phyloP scores from a whole-genome alignment of 2,888 invertebrate genomes.

The Stegana nigrithorax region DNA sequence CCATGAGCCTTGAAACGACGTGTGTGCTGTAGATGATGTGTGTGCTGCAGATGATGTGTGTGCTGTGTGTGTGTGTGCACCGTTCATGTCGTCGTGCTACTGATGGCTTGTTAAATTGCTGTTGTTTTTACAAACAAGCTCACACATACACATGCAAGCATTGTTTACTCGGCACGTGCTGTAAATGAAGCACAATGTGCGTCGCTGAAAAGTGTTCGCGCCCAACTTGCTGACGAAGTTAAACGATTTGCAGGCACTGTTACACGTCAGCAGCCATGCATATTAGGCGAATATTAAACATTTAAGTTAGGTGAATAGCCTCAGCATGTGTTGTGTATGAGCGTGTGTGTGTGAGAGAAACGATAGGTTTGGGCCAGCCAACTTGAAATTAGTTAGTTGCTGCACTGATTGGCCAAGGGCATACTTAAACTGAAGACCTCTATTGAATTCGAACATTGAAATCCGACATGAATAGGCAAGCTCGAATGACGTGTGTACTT shows the following conservation, averaged over 20 bases:
- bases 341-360: too few relatives aligned
- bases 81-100: conserved; percentile 51
- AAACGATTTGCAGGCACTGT: not conserved
- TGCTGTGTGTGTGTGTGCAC: not conserved
- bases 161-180: conserved; percentile 15
- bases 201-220: not conserved
- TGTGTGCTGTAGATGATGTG: too few relatives aligned
- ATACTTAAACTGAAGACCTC: not conserved
- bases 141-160: too few relatives aligned
- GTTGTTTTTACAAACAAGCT: conserved; percentile 31
- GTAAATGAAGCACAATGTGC: conserved; percentile 16
- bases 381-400: too few relatives aligned
- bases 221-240: not conserved
- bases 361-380: too few relatives aligned
- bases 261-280: too few relatives aligned
- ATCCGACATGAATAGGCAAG: too few relatives aligned
- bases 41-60: not conserved
- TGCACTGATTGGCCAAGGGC: not conserved
- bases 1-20: too few relatives aligned
- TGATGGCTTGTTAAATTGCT: conserved; percentile 63
- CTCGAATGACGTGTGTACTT: too few relatives aligned
- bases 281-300: too few relatives aligned
- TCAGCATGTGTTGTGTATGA: too few relatives aligned
- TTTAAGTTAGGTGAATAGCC: too few relatives aligned
- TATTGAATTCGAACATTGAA: not conserved